These are phyloP conservation scores for Calyptommatus sinebrachiatus DNA, from an alignment of 2,113 vertebrate genomes.

Conservation along the genomic window DNA sequence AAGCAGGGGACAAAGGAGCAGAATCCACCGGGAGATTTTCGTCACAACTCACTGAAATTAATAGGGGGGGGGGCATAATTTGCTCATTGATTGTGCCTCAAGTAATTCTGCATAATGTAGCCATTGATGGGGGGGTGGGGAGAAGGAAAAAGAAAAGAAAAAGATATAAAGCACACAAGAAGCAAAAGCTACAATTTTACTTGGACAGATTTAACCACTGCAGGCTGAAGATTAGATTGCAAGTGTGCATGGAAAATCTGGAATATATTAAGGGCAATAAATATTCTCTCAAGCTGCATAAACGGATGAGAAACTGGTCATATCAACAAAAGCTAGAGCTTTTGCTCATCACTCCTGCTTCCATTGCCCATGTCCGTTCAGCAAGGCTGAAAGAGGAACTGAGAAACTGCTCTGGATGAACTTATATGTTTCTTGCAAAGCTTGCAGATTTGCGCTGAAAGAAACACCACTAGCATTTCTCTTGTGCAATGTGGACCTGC, in stretches of 20 bases:
- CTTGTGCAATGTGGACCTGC: neutral
- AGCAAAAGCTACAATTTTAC: slow-evolving; percentile 33
- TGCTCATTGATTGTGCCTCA: neutral
- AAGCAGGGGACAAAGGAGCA: slow-evolving; percentile 22
- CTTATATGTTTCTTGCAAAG: neutral
- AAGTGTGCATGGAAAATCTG: neutral
- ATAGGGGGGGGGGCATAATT: neutral
- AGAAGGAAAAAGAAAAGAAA: neutral
- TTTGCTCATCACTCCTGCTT: neutral
- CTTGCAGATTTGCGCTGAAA: neutral
- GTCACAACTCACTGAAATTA: neutral
- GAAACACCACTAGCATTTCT: neutral
- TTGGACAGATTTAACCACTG: neutral
- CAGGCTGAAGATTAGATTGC: neutral
- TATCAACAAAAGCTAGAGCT: neutral
- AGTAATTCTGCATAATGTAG: slow-evolving; percentile 29
- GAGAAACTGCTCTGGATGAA: neutral
- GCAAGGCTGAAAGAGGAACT: neutral
- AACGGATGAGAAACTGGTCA: neutral
- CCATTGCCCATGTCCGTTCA: neutral
- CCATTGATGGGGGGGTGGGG: neutral
- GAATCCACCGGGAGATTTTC: neutral
- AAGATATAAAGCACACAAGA: slow-evolving; percentile 20
- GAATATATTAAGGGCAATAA: accelerated
- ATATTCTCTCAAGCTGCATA: accelerated